Evolutionary conservation across 2,797 vertebrate genomes (phyloP).

Genomic region (Hydrophis major): DNA sequence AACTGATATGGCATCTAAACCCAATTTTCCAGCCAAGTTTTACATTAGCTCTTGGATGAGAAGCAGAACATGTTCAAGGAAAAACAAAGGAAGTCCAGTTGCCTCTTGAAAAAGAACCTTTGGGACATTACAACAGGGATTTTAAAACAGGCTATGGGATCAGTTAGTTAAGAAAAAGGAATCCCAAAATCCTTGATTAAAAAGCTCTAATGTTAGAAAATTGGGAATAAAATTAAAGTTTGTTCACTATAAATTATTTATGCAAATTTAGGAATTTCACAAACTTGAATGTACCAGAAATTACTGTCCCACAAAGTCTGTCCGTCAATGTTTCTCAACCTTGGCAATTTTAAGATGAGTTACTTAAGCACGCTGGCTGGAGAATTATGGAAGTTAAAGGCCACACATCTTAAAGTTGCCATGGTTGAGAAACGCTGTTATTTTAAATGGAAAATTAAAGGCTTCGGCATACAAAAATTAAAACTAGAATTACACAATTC

Average conservation of each 20-base stretch:
- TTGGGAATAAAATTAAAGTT: background rate
- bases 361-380: background rate
- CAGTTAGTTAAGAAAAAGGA: background rate
- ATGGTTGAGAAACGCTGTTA: background rate
- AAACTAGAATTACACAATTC: background rate
- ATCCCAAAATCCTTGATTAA: background rate
- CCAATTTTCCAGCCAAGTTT: background rate
- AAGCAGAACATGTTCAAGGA: background rate
- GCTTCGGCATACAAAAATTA: background rate
- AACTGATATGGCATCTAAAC: background rate
- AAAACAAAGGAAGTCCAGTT: background rate
- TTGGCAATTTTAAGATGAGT: background rate
- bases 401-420: background rate
- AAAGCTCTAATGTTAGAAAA: background rate
- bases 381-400: background rate
- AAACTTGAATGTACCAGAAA: background rate
- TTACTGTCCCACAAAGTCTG: background rate
- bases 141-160: background rate
- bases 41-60: background rate
- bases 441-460: background rate
- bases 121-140: background rate
- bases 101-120: background rate
- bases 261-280: background rate
- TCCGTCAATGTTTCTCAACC: background rate
- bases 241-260: background rate